A percentile compares a stretch with the other conserved stretches of the same genome.
These are phyloP conservation scores for Saxidomus purpurata DNA, from an alignment of 1,140 invertebrate species.

Conservation along the genomic window DNA sequence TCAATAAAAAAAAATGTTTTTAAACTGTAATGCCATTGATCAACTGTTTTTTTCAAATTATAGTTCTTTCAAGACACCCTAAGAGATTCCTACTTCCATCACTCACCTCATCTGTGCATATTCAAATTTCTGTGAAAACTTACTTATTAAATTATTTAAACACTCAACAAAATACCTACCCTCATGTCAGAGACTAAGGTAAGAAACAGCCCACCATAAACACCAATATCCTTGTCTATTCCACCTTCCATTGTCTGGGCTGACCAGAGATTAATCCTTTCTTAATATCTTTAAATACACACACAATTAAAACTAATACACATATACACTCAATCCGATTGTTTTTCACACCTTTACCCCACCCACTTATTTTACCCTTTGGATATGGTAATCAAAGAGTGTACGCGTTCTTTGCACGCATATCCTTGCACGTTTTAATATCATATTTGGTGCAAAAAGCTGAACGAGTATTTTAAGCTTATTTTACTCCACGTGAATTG, in stretches of 20 bases:
- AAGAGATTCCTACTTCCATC: no score
- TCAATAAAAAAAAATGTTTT: no score
- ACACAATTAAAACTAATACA: background rate
- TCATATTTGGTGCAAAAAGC: background rate
- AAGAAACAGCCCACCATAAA: slow-evolving; percentile 57
- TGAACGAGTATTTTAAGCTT: background rate
- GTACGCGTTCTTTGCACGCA: background rate
- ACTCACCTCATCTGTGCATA: no score
- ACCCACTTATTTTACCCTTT: slow-evolving; percentile 39
- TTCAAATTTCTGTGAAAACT: no score
- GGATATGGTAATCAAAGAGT: background rate
- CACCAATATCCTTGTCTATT: slow-evolving; percentile 56
- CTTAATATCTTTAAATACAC: background rate
- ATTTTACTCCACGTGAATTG: background rate
- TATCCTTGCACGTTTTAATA: background rate
- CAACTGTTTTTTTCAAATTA: no score
- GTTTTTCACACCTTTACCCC: slow-evolving; percentile 56
- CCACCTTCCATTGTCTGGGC: slow-evolving; percentile 23
- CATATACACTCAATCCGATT: background rate
- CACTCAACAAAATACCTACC: no score
- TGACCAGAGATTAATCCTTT: slow-evolving; percentile 39
- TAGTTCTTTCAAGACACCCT: no score
- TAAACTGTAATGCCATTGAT: no score
- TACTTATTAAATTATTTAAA: no score
- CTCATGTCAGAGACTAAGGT: slow-evolving; percentile 53